Conservation (phyloP, 2,888 invertebrate genomes). For the Ceraclea dissimilis region DNA sequence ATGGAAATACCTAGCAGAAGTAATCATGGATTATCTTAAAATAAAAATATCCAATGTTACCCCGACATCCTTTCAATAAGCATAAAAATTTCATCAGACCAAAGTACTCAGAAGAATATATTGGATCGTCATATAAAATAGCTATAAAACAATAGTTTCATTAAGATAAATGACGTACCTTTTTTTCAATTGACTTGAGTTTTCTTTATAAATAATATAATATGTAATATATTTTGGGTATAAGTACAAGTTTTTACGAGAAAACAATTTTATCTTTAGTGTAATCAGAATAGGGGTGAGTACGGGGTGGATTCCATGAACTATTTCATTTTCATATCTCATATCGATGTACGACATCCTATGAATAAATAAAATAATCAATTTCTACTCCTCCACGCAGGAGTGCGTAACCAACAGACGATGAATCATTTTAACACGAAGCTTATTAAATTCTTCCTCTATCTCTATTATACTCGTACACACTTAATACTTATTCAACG, state of each 20-base stretch:
- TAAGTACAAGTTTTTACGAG: not conserved
- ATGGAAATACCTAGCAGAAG: too few relatives aligned
- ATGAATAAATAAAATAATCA: slow-evolving; percentile 26
- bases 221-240: not conserved
- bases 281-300: slow-evolving; percentile 4
- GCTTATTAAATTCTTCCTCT: too few relatives aligned
- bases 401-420: not conserved
- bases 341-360: slow-evolving; percentile 13
- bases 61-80: too few relatives aligned
- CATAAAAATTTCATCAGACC: too few relatives aligned
- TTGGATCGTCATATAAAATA: too few relatives aligned
- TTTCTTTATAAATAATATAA: slow-evolving; percentile 10
- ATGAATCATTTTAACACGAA: not conserved
- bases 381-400: slow-evolving; percentile 16
- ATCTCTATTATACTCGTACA: too few relatives aligned
- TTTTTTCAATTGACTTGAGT: not conserved
- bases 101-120: too few relatives aligned
- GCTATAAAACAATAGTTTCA: too few relatives aligned
- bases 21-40: too few relatives aligned
- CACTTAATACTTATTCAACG: too few relatives aligned
- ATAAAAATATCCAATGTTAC: too few relatives aligned
- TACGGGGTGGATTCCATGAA: not conserved
- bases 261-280: slow-evolving; percentile 14
- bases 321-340: slow-evolving; percentile 21
- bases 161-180: too few relatives aligned